Evolutionary conservation across 1,140 invertebrate species (phyloP).

Genomic region (Hylaeus anthracinus): DNA sequence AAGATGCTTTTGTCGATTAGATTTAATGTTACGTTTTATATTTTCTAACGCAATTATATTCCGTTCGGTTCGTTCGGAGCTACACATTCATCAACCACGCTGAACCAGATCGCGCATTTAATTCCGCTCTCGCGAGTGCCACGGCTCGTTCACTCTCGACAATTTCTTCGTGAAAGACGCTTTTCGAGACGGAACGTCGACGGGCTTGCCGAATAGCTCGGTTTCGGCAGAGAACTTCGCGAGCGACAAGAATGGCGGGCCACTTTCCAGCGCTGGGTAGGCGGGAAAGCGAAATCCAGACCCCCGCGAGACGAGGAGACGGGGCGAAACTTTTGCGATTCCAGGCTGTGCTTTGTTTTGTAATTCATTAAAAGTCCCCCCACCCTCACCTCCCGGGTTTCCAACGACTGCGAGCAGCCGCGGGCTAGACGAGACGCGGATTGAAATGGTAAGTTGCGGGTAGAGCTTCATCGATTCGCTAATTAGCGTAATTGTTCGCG

Average conservation of each 20-base stretch:
- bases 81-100: background rate
- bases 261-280: conserved; percentile 27
- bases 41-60: background rate
- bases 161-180: conserved; percentile 24
- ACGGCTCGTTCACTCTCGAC: background rate
- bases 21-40: no score
- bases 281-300: conserved; percentile 38
- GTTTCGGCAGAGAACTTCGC: conserved; percentile 42
- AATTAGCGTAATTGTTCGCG: conserved; percentile 68
- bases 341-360: conserved; percentile 56
- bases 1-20: no score
- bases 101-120: conserved; percentile 9
- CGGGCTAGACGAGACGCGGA: conserved; percentile 1
- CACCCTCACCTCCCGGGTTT: background rate
- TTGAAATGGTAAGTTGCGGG: conserved; percentile 15
- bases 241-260: conserved; percentile 27
- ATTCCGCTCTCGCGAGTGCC: background rate
- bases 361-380: conserved; percentile 66
- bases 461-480: conserved; percentile 54
- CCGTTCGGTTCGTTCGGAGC: background rate
- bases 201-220: conserved; percentile 6
- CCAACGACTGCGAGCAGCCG: background rate
- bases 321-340: conserved; percentile 49
- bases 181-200: background rate
- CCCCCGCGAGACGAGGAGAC: conserved; percentile 7